Percentiles rank a stretch among this genome's conserved stretches.
Conservation (phyloP, 2,888 invertebrate species). For the Muschampia plurimacula region DNA sequence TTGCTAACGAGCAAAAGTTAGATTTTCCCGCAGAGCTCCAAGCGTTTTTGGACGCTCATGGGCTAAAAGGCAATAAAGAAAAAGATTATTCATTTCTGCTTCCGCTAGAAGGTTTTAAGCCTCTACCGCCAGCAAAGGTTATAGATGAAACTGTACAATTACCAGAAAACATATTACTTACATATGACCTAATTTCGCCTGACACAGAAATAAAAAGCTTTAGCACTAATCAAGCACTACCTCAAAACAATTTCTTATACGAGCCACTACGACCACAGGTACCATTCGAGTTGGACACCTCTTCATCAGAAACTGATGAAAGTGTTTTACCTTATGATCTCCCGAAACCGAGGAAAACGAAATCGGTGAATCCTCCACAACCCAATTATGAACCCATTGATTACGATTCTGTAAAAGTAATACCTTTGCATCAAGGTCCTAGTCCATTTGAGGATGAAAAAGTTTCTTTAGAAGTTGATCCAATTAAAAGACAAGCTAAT, state of each 20-base stretch:
- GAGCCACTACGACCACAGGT: slow-evolving; percentile 71
- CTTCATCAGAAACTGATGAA: slow-evolving; percentile 70
- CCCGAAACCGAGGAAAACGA: slow-evolving; percentile 64
- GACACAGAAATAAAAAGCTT: slow-evolving; percentile 52
- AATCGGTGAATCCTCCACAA: slow-evolving; percentile 53
- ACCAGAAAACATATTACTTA: slow-evolving; percentile 76
- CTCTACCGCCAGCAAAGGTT: slow-evolving; percentile 70
- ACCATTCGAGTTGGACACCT: slow-evolving; percentile 73
- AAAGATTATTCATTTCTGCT: slow-evolving; percentile 70
- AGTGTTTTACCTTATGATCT: slow-evolving; percentile 68
- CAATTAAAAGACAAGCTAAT: slow-evolving; percentile 70
- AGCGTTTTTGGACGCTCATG: slow-evolving; percentile 75
- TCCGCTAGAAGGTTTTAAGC: slow-evolving; percentile 79
- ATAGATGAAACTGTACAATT: slow-evolving; percentile 73
- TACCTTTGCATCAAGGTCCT: slow-evolving; percentile 71
- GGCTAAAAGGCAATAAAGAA: slow-evolving; percentile 68
- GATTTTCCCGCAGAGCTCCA: slow-evolving; percentile 71
- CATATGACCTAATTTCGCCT: slow-evolving; percentile 73
- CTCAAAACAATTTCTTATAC: slow-evolving; percentile 67
- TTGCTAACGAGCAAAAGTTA: slow-evolving; percentile 58
- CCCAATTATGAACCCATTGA: slow-evolving; percentile 72
- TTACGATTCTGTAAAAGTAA: slow-evolving; percentile 76
- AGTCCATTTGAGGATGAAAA: slow-evolving; percentile 66
- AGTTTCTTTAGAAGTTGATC: slow-evolving; percentile 57
- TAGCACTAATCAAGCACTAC: slow-evolving; percentile 50